Evolutionary conservation across 2,113 vertebrate species (phyloP).

Genomic region (Aspidoscelis tigris): DNA sequence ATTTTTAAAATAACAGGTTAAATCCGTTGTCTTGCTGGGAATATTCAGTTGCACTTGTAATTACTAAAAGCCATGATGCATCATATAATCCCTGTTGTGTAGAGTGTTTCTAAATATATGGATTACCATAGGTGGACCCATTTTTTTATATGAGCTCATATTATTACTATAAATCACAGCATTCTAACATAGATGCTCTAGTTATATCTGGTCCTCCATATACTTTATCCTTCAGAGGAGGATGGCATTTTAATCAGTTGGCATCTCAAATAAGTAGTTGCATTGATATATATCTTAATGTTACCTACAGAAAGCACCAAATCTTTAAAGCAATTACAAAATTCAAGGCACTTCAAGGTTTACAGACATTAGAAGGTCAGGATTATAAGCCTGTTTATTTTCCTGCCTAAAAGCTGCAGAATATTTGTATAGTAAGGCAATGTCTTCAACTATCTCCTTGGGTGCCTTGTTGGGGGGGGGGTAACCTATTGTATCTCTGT

Average conservation of each 20-base stretch:
- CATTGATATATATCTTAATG: too few relatives aligned
- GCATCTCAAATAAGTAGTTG: constrained; percentile 44
- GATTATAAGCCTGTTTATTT: background rate
- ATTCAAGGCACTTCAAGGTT: background rate
- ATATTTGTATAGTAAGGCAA: background rate
- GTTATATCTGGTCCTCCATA: constrained; percentile 1
- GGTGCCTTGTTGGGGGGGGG: too few relatives aligned
- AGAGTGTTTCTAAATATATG: constrained; percentile 49
- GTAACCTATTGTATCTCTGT: too few relatives aligned
- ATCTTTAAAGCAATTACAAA: background rate
- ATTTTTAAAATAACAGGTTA: background rate
- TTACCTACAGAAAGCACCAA: background rate
- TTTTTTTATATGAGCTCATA: background rate
- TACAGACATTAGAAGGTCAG: background rate
- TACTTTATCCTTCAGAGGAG: constrained; percentile 15
- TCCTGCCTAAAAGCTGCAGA: background rate
- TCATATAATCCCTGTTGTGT: constrained; percentile 31
- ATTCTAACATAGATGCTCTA: constrained; percentile 17
- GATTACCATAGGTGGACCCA: background rate
- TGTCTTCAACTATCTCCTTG: too few relatives aligned
- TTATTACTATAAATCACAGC: background rate
- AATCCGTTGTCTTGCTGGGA: constrained; percentile 34
- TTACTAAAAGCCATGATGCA: background rate
- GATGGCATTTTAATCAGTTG: constrained; percentile 37
- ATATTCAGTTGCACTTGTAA: constrained; percentile 9